phyloP scores from a whole-genome alignment of 2,797 vertebrate genomes.

The Ciconia nigra region DNA sequence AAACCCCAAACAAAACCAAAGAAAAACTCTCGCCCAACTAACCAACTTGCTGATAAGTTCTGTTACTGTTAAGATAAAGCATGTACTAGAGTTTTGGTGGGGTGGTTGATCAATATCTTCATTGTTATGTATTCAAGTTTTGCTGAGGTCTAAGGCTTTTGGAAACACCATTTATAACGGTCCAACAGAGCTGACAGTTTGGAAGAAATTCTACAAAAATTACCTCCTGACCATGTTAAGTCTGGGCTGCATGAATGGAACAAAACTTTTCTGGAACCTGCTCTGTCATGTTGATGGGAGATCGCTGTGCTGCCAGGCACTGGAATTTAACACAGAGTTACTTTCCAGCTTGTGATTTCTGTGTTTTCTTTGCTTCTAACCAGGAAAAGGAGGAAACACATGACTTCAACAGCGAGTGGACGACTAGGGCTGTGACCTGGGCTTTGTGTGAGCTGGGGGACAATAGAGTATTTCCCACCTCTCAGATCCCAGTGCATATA shows the following conservation, averaged over 20 bases:
- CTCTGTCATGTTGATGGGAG: not conserved
- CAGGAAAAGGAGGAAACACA: not conserved
- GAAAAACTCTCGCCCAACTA: not conserved
- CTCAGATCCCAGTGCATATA: not conserved
- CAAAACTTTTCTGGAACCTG: not conserved
- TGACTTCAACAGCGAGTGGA: not conserved
- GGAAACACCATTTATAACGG: not conserved
- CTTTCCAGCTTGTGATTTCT: not conserved
- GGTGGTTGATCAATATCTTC: not conserved
- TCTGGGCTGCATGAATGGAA: not conserved
- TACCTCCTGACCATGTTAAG: not conserved
- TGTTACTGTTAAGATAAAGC: not conserved
- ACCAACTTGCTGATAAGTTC: not conserved
- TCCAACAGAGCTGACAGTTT: not conserved
- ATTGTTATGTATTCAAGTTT: not conserved
- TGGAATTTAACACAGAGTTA: not conserved
- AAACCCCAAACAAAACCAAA: not conserved
- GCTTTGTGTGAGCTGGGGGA: not conserved
- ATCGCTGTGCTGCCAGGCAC: rapidly evolving
- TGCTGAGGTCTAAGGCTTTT: not conserved
- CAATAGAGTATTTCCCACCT: not conserved
- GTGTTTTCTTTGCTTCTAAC: not conserved
- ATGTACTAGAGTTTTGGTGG: not conserved
- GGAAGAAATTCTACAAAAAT: not conserved
- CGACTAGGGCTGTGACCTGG: not conserved